phyloP scores from a whole-genome alignment of 2,888 invertebrate species.

The Lacanobia wlatinum region DNA sequence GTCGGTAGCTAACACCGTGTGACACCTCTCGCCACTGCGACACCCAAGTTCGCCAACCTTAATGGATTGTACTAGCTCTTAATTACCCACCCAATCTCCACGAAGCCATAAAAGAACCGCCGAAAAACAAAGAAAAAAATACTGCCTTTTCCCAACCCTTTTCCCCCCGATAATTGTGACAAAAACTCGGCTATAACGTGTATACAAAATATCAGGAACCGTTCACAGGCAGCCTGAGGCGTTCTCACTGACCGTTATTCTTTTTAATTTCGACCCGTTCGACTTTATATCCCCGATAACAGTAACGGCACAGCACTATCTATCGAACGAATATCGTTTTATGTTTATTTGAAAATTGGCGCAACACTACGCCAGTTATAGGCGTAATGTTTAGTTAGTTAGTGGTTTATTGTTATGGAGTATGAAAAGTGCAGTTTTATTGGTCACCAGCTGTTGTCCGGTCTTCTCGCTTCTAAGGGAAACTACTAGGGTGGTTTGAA shows the following conservation, averaged over 20 bases:
- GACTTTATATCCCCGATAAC: conserved; percentile 76
- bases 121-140: not conserved
- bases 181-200: conserved; percentile 34
- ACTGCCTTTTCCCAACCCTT: conserved; percentile 1
- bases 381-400: conserved; percentile 55
- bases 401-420: conserved; percentile 14
- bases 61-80: conserved; percentile 3
- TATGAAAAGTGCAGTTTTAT: not conserved
- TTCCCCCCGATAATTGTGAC: conserved; percentile 41
- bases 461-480: not conserved
- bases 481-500: too few species aligned
- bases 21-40: too few species aligned
- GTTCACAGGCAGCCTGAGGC: conserved; percentile 62
- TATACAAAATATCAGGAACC: conserved; percentile 59
- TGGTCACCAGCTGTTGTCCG: not conserved
- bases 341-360: conserved; percentile 80
- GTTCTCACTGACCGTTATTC: conserved; percentile 74
- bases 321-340: conserved; percentile 74
- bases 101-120: not conserved
- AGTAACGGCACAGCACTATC: conserved; percentile 69
- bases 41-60: not conserved
- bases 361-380: conserved; percentile 47
- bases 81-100: not conserved
- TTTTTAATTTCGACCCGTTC: conserved; percentile 81
- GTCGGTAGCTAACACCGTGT: too few species aligned